Conservation (phyloP, 1,140 invertebrate species). For the Druon quercuslanigerum region DNA sequence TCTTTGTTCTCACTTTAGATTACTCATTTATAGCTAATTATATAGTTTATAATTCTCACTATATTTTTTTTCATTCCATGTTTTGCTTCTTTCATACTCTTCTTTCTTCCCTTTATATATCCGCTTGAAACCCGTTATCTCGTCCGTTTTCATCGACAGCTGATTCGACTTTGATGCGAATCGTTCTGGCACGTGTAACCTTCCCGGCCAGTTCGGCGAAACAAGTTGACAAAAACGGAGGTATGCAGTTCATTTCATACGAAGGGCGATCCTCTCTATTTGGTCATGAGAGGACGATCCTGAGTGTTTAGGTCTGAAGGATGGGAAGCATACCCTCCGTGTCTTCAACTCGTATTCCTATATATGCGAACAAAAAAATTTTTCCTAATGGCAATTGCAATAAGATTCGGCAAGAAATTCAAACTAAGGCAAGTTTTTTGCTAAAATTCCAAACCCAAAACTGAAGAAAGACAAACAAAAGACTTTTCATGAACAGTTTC, state of each 20-base stretch:
- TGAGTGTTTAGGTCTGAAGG: constrained; percentile 32
- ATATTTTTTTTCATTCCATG: neutral
- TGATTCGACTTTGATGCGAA: neutral
- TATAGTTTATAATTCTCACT: neutral
- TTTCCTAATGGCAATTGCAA: too few relatives aligned
- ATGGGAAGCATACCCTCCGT: constrained; percentile 7
- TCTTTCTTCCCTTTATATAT: neutral
- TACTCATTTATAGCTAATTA: too few relatives aligned
- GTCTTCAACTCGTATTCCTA: neutral
- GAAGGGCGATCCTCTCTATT: constrained; percentile 35
- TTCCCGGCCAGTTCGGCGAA: neutral
- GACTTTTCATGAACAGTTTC: neutral
- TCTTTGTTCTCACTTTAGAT: too few relatives aligned
- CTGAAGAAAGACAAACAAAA: constrained; percentile 1
- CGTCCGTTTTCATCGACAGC: neutral
- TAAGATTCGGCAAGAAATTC: neutral
- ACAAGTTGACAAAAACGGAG: constrained; percentile 10
- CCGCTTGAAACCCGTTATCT: neutral
- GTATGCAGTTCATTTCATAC: constrained; percentile 17
- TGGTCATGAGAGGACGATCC: constrained; percentile 31
- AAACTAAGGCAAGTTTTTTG: constrained; percentile 14
- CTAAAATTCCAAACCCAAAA: constrained; percentile 1
- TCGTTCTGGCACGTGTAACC: neutral
- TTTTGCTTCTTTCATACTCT: neutral
- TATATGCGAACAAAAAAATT: too few relatives aligned